A percentile compares a stretch with the other conserved stretches of the same genome.
phyloP scores from a whole-genome alignment of 2,113 vertebrate species.

The Ctenomys sociabilis region DNA sequence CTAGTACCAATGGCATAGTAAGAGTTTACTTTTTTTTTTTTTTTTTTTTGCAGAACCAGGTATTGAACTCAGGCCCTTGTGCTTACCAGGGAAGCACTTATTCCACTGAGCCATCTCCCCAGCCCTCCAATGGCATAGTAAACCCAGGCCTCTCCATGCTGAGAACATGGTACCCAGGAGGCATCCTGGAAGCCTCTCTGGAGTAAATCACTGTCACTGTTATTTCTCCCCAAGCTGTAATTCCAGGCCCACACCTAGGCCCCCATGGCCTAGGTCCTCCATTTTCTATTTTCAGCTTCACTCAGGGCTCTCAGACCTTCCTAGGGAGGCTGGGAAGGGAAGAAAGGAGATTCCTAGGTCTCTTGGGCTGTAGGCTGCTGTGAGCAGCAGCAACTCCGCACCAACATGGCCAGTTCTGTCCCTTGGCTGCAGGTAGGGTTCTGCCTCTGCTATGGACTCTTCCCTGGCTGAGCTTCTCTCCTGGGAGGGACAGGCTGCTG shows the following conservation, averaged over 20 bases:
- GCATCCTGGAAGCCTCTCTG: background rate
- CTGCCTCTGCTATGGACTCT: background rate
- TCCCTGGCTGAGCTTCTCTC: background rate
- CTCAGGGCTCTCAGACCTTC: background rate
- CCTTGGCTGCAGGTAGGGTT: background rate
- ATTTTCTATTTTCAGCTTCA: background rate
- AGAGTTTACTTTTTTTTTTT: too few species aligned
- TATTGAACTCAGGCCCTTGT: too few species aligned
- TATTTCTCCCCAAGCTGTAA: background rate
- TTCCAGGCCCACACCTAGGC: background rate
- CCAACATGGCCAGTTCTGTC: fast-evolving
- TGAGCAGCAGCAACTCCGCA: background rate
- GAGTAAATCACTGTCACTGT: background rate
- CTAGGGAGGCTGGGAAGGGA: background rate
- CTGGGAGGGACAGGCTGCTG: background rate
- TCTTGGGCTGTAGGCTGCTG: fast-evolving
- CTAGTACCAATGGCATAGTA: background rate
- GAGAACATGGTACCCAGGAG: background rate
- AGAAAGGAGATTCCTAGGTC: background rate
- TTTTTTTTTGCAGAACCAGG: too few species aligned
- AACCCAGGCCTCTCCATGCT: background rate
- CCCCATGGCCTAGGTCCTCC: background rate
- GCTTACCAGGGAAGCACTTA: too few species aligned
- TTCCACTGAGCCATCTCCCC: too few species aligned
- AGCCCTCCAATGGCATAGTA: background rate